Evolutionary conservation across 2,113 vertebrate species (phyloP), one percentile per base, ranked within the genome.

Genomic region (Daubentonia madagascariensis): DNA sequence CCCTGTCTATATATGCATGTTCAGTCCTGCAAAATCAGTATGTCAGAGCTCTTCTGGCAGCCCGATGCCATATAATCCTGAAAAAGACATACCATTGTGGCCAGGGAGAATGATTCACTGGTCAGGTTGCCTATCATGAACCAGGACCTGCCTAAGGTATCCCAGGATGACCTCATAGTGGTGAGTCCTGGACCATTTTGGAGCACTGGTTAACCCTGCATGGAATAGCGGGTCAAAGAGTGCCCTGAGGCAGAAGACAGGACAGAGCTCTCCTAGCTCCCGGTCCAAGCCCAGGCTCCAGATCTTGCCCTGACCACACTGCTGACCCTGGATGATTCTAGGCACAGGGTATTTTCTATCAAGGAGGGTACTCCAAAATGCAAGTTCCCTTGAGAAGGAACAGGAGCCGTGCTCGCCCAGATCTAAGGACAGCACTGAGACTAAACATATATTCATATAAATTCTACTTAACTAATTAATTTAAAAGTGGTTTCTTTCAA

Each of bases 401-500:
- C 0, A 18, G 9, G 28, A 32, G 1, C 5, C 3, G 9, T 13
- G 1, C 28, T 61, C 57, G n/a, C 57, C 7, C 40, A 52, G 17
- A 40, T 65, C 12, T 30, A 48, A 63, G 18, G 32, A n/a, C 1
- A 54, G 18, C 45, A 50, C 5, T 84, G 40, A 93, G 12, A 88
- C 18, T 63, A 94, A 6, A 61, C 0, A 11, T 76, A 45, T 5
- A 45, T 5, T 3, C 8, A 54, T 25, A 20, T 37, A 72, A 48
- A 52, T 85, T 65, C 28, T 63, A 22, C 57, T 76, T 70, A 83
- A 78, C 16, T 35, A 61, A 68, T 76, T 61, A 75, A 20, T 81
- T 96, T 81, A 81, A 37, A 94, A 84, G 54, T 81, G 25, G 17
- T 37, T 67, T 96, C 48, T 72, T 93, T 91, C 12, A 67, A 43